A percentile compares a stretch with the other conserved stretches of the same genome.
These are phyloP conservation scores for Arizona elegans DNA, from an alignment of 2,113 vertebrate genomes.

Conservation along the genomic window DNA sequence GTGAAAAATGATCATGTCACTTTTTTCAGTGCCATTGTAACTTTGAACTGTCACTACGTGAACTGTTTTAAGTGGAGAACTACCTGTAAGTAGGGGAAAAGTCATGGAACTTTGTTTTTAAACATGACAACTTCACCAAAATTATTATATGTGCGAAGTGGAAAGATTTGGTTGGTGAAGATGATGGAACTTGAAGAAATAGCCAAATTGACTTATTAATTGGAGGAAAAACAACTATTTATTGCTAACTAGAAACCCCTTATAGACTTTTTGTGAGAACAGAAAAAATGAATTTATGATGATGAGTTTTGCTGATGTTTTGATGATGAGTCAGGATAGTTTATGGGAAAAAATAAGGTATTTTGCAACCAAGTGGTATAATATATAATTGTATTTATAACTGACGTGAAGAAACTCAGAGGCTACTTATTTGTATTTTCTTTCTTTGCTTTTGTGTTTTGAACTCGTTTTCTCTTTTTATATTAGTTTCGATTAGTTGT, in stretches of 20 bases:
- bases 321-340: not conserved
- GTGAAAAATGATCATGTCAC: too few relatives aligned
- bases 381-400: not conserved
- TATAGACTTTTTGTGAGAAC: not conserved
- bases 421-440: not conserved
- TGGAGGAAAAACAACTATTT: not conserved
- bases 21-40: too few relatives aligned
- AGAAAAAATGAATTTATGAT: not conserved
- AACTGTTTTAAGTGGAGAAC: too few relatives aligned
- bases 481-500: not conserved
- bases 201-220: not conserved
- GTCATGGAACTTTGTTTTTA: not conserved
- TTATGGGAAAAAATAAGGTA: not conserved
- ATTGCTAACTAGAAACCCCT: not conserved
- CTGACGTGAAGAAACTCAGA: not conserved
- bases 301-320: not conserved
- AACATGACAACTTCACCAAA: not conserved
- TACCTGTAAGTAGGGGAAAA: not conserved
- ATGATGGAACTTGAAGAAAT: not conserved
- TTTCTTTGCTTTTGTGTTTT: not conserved
- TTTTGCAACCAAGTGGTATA: not conserved
- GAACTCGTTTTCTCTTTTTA: not conserved
- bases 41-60: too few relatives aligned
- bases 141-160: not conserved
- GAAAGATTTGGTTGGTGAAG: not conserved